These are phyloP conservation scores for Megaleporinus macrocephalus DNA, from an alignment of 2,113 vertebrate genomes.

Conservation along the genomic window DNA sequence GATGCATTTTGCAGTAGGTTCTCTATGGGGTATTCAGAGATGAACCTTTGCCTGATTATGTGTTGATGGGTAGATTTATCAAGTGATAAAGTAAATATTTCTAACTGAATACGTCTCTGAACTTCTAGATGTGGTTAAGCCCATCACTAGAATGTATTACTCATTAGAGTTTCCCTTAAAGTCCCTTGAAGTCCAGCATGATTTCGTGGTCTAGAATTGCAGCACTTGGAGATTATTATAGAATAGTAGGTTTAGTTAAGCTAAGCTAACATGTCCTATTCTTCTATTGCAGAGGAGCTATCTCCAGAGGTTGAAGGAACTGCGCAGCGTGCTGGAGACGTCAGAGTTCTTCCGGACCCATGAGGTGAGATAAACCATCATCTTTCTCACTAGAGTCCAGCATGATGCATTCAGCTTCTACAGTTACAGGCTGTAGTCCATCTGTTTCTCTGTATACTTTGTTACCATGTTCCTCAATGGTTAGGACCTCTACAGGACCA, in stretches of 20 bases:
- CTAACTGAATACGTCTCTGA: background rate
- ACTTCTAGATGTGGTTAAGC: background rate
- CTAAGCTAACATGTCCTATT: background rate
- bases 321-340: conserved; percentile 79
- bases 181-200: background rate
- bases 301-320: conserved; percentile 77
- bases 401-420: too few species aligned
- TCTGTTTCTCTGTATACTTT: too few species aligned
- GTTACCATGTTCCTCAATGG: too few species aligned
- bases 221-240: background rate
- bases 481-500: too few species aligned
- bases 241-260: background rate
- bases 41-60: too few species aligned
- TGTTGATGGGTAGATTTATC: too few species aligned
- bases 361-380: conserved; percentile 74
- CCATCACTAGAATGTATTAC: too few species aligned
- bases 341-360: conserved; percentile 87
- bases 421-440: too few species aligned
- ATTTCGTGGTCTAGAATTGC: background rate
- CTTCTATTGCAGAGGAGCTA: conserved; percentile 77
- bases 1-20: too few species aligned
- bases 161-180: background rate
- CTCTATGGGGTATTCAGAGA: too few species aligned
- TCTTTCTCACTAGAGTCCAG: too few species aligned
- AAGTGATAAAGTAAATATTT: too few species aligned